A percentile compares a stretch with the other conserved stretches of the same genome.
Conservation (phyloP, 2,797 vertebrate genomes). For the Cynopterus sphinx region DNA sequence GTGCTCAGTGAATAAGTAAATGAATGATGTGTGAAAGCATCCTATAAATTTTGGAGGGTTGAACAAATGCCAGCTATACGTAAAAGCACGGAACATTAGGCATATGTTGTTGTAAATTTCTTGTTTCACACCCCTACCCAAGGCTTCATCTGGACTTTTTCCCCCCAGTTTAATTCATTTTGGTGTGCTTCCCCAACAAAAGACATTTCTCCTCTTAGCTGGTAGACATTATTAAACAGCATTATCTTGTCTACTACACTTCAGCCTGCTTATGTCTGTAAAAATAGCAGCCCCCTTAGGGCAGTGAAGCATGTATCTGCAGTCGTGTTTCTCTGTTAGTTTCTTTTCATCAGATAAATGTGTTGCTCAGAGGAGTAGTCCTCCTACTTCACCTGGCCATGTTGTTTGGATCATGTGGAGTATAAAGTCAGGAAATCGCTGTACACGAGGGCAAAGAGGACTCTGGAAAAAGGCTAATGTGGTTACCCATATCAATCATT, state of each 20-base stretch:
- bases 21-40: background rate
- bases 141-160: background rate
- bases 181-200: background rate
- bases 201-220: background rate
- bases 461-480: background rate
- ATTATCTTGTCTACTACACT: background rate
- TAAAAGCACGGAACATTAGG: background rate
- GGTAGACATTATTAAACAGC: slow-evolving; percentile 19
- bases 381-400: background rate
- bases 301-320: background rate
- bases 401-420: background rate
- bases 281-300: background rate
- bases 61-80: background rate
- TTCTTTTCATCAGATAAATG: background rate
- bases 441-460: background rate
- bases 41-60: background rate
- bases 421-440: background rate
- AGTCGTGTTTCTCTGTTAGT: background rate
- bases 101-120: background rate
- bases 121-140: background rate
- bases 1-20: background rate
- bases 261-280: background rate
- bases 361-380: background rate
- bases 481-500: background rate
- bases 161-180: background rate